Base-by-base conservation (phyloP, 2,888 invertebrate species). In the Torymus tubicola region DNA sequence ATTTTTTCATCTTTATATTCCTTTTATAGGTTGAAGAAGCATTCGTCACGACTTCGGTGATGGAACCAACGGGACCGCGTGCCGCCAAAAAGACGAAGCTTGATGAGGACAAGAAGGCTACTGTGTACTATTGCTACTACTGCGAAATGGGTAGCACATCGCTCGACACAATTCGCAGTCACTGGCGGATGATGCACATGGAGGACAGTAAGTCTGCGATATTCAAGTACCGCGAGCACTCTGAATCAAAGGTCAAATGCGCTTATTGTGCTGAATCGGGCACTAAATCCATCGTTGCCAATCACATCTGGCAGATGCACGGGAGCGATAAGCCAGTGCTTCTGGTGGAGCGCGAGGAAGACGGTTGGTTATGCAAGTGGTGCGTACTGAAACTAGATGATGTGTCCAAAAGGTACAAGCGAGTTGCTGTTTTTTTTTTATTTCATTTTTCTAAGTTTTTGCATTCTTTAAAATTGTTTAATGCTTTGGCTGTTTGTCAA, bases 171-270 rank as follows among this genome's bases (percentile, higher is more conserved):
- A 83, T 90, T 0, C 84, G 85, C 16, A 84, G 76, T 1, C 90
- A 90, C 70, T 90, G 90, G 90, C 83, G 63, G 53, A 61, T 75
- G 14, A 78, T 83, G n/a, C 90, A 90, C 63, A 87, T 85, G 18
- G 84, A 85, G 0, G 14, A 60, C 0, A 68, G 60, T 4, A 57
- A 69, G 8, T 55, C 76, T 3, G 67, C 53, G 1, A 31, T 81
- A 10, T 78, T 81, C 3, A 85, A 81, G 10, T 68, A 76, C 87
- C 86, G 72, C 86, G 86, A 57, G 82, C 81, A 14, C 5, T 58
- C 74, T 13, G 85, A 79, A 24, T 11, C 58, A 5, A 70, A 58
- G 16, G 81, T 78, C 13, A 86, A 87, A 64, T 88, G 85, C 73
- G 78, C 90, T 85, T 87, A 86, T 80, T 81, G 89, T 84, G 75